Percentiles rank a stretch among this genome's conserved stretches.
These are phyloP conservation scores for Toxonevra muliebris DNA, from an alignment of 2,888 invertebrate species.

Conservation along the genomic window DNA sequence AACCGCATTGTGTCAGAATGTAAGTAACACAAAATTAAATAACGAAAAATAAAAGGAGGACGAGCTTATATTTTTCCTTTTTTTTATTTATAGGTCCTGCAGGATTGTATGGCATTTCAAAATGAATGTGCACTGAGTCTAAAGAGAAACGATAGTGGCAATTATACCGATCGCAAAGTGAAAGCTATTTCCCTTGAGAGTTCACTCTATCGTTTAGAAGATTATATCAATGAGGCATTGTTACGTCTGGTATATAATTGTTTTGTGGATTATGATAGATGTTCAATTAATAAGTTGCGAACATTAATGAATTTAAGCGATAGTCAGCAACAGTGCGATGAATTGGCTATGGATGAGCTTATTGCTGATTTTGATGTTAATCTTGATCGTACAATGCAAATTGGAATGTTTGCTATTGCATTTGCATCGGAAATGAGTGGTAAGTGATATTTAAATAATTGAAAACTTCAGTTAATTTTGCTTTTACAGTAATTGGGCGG, in stretches of 20 bases:
- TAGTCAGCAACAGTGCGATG: constrained; percentile 37
- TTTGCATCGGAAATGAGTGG: constrained; percentile 56
- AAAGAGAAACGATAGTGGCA: constrained; percentile 30
- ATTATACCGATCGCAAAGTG: constrained; percentile 52
- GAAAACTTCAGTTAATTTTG: no score
- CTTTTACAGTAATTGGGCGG: no score
- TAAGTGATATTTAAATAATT: constrained; percentile 33
- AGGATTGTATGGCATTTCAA: constrained; percentile 57
- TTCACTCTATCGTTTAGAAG: constrained; percentile 58
- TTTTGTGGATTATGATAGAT: constrained; percentile 55
- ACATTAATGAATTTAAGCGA: constrained; percentile 40
- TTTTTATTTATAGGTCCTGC: constrained; percentile 48
- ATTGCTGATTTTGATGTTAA: constrained; percentile 64
- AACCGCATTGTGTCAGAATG: constrained; percentile 61
- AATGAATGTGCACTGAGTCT: constrained; percentile 49
- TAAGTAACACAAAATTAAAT: constrained; percentile 20
- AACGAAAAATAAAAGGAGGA: background rate
- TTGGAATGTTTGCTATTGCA: constrained; percentile 61
- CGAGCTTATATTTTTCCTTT: background rate
- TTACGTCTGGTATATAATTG: constrained; percentile 57
- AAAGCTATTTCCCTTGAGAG: constrained; percentile 58
- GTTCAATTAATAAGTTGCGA: constrained; percentile 57
- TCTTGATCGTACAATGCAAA: constrained; percentile 61
- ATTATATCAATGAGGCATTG: constrained; percentile 59
- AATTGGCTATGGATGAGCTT: constrained; percentile 51